Base-by-base conservation (phyloP, 2,797 vertebrate species). In the Natrix natrix region DNA sequence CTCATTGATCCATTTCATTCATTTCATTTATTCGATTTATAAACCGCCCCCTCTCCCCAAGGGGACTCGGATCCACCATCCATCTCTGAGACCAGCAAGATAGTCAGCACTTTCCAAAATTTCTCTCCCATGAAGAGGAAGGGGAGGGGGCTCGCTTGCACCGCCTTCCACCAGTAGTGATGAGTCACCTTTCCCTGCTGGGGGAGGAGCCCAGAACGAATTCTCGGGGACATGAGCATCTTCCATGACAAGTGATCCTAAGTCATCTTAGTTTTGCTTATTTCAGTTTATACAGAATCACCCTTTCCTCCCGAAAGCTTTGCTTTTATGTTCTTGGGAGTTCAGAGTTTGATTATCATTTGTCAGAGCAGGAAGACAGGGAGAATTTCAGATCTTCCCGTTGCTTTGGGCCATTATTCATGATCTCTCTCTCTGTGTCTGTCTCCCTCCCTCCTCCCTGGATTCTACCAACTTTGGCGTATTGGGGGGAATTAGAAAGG, bases 401-500 rank as follows among this genome's bases (percentile, higher is more conserved):
- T 20, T 90, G 60, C 37, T 59, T 59, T 28, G 37, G 55, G 43
- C 86, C n/a, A 20, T 43, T 24, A 12, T 43, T 52, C 61, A 24
- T 24, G 26, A 54, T 60, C 37, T 54, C 69, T 60, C 10, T 5
- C n/a, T 57, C 17, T 57, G 17, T 74, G 12, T 26, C 37, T 24
- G 59, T 74, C 43, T 7, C 52, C 20, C 43, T 92, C 4, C 22
- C 12, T 3, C 1, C 69, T 78, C 0, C 0, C 52, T 28, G 43
- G 86, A 93, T 88, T 91, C 59, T 26, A 57, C 48, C 48, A 55
- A 57, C 10, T 10, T 11, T 16, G 16, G 32, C 55, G 16, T 60
- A 28, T 13, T 26, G 24, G 88, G 1, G 12, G 0, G 14, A 5
- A 20, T n/a, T 1, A 10, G 24, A 0, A 24, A 0, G 1, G 43